Conservation (phyloP, 2,888 invertebrate species). For the Orthosia gracilis region DNA sequence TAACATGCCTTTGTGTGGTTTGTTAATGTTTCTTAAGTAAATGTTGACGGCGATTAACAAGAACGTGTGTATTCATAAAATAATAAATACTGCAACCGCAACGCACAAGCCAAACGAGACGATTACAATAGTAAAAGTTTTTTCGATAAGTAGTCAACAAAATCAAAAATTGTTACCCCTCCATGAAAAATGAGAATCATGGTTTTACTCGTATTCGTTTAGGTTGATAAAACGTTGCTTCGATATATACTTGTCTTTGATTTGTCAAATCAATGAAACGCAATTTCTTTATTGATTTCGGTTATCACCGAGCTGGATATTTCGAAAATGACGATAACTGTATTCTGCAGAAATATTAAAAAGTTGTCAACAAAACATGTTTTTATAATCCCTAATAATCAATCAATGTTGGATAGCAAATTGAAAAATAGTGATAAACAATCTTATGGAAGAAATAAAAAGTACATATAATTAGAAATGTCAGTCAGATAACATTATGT, state of each 20-base stretch:
- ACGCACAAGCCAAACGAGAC: constrained; percentile 8
- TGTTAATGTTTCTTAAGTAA: constrained; percentile 30
- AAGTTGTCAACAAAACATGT: constrained; percentile 2
- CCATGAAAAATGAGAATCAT: not conserved
- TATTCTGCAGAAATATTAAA: not conserved
- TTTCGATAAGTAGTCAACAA: not conserved
- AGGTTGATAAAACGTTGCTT: not conserved
- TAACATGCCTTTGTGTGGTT: constrained; percentile 24
- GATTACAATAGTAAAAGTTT: constrained; percentile 2
- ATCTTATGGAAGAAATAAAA: constrained; percentile 5
- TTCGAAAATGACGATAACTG: not conserved
- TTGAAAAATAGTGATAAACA: constrained; percentile 13
- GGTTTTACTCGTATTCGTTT: too few species aligned
- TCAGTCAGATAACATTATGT: constrained; percentile 12
- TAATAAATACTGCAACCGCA: constrained; percentile 14
- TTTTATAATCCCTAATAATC: not conserved
- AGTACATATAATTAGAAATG: not conserved
- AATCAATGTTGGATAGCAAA: constrained; percentile 20
- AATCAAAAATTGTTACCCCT: not conserved
- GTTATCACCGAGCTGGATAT: not conserved
- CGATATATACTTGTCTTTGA: not conserved
- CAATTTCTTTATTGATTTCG: not conserved
- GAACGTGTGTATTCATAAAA: constrained; percentile 16
- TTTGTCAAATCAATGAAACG: not conserved
- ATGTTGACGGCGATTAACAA: constrained; percentile 10